Evolutionary conservation across 2,797 vertebrate genomes (phyloP), one percentile per base, ranked within the genome.

Genomic region (Lacerta bilineata): DNA sequence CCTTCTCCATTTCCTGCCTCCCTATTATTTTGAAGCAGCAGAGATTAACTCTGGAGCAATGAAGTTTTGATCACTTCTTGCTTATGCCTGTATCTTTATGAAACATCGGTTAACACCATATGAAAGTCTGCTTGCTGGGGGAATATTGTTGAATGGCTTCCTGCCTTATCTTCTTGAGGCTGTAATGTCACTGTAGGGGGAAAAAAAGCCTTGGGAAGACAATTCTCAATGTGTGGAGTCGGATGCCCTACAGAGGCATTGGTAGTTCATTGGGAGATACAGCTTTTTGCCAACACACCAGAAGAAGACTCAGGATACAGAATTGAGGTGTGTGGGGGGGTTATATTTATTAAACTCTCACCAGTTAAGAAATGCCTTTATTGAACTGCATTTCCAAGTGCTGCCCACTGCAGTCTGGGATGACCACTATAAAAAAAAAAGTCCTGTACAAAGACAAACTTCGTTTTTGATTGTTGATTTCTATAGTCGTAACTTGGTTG

Each of bases 71-170:
- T 90, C 93, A 93, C 86, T 81, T 91, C 90, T 87, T 85, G 89
- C 61, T 93, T 92, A 92, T 94, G 91, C 89, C 88, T 89, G 39
- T 95, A 95, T 96, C 95, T 96, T 80, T 90, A 91, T 75, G 87
- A 94, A 95, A 93, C 92, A 95, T 95, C 94, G 95, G 64, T 36
- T 94, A 92, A 89, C 61, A 77, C 85, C 75, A 27, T 72, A 74
- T 74, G 64, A 84, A 85, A 66, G 55, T 75, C 86, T 36, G 68
- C 55, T 87, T 36, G 39, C 55, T 43, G 13, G 1, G n/a, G 77
- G 39, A 78, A 80, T 85, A 66, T 11, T 33, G 50, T 36, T 43
- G 64, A 84, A 74, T 39, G 4, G 3, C 20, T 80, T 41, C 15
- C 39, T 39, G 13, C 39, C 68, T 89, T 64, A 85, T 85, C 88